Conservation (phyloP, 2,888 invertebrate genomes). For the Itoplectis maculator region DNA sequence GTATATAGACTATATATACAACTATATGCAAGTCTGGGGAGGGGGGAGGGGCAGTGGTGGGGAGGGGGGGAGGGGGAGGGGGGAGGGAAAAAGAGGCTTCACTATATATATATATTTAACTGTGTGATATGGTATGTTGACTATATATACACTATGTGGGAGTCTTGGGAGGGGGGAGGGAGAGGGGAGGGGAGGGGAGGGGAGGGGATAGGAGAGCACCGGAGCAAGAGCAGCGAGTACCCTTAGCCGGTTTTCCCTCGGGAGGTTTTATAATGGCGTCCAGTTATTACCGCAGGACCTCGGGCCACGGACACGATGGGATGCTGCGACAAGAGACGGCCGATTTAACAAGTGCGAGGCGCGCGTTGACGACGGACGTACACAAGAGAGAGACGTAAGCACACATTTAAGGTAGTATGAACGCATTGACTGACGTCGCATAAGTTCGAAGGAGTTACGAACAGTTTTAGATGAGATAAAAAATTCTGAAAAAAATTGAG, state of each 20-base stretch:
- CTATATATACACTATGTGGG: too few relatives aligned
- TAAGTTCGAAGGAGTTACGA: too few relatives aligned
- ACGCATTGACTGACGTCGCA: too few relatives aligned
- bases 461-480: too few relatives aligned
- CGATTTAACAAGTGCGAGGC: constrained; percentile 81
- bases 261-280: constrained; percentile 84
- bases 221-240: constrained; percentile 60
- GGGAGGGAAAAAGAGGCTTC: constrained; percentile 31
- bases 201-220: constrained; percentile 49
- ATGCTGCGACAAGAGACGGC: constrained; percentile 81
- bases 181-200: constrained; percentile 47
- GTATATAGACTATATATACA: constrained; percentile 43
- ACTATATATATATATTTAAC: too few relatives aligned
- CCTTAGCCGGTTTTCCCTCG: constrained; percentile 83
- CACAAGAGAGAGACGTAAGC: constrained; percentile 20
- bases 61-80: constrained; percentile 64
- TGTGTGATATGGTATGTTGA: constrained; percentile 50
- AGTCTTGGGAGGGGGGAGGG: too few relatives aligned
- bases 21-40: too few relatives aligned
- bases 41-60: too few relatives aligned
- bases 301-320: constrained; percentile 82
- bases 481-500: too few relatives aligned
- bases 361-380: constrained; percentile 46
- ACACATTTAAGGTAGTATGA: constrained; percentile 13
- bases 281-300: constrained; percentile 84